Base-by-base conservation (phyloP, 2,888 invertebrate genomes). In the Coelogynopora nodosa region DNA sequence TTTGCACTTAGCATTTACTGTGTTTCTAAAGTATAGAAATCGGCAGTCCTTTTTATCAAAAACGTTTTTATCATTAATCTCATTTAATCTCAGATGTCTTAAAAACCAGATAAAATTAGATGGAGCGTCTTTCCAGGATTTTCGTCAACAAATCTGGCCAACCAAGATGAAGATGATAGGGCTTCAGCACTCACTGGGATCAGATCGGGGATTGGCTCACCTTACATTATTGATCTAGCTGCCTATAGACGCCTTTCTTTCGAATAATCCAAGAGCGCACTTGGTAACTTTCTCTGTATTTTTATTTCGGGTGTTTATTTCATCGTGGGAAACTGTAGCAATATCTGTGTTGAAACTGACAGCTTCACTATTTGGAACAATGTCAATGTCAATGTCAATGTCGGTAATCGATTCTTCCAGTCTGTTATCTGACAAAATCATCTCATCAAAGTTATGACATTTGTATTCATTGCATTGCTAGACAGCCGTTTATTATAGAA, bases 1-100 rank as follows among this genome's bases (percentile, higher is more conserved):
- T 13, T 74, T 74, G 74, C 74, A 74, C 74, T 74, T 74, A n/a
- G 74, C 74, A 5, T 74, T 74, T 74, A 74, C 2, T 74, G 74
- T 26, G 74, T 74, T 74, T 74, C 27, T 5, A 74, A 74, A 13
- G 74, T 74, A 74, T 74, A 74, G 23, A 74, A 74, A 74, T 74
- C 23, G 5, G 23, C 18, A 74, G 74, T 74, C 49, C n/a, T n/a
- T n/a, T n/a, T 49, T 10, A 18, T 18, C 49, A 49, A 49, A 49
- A 49, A 49, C 5, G 49, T 49, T 5, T 74, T 74, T 74, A 23
- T 74, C 74, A 74, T 74, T 74, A 74, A 74, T 74, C 10, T 26
- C 74, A 74, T 74, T 74, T 49, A 49, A 49, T 49, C 49, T 49
- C 49, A 5, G 18, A 10, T 49, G n/a, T n/a, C 5, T 49, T 49